Base-by-base conservation (phyloP, 2,113 vertebrate species). In the Muntiacus muntjak region DNA sequence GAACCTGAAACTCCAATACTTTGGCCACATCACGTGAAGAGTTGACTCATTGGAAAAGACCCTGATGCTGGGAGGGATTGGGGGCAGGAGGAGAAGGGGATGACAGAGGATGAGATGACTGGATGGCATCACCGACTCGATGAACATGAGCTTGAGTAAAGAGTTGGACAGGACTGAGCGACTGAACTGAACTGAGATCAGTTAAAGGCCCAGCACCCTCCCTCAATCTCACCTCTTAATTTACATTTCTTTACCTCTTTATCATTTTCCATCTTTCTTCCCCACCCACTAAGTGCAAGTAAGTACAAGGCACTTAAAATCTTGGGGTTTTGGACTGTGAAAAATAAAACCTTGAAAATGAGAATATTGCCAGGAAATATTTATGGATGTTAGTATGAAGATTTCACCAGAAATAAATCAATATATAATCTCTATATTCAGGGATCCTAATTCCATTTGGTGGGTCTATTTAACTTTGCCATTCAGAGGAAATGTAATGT, bases 401-500 rank as follows among this genome's bases (percentile, higher is more conserved):
- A 96, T 89, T 97, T 97, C 88, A 89, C 83, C 87, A 83, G 78
- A 97, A 96, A 97, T 92, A 96, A 92, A 97, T 97, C 92, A 95
- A 93, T 97, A 93, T 85, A 96, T 96, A 97, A 98, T 95, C 64
- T 92, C 86, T 89, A 10, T 87, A 94, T 97, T 97, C 87, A 94
- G 26, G 81, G 88, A 94, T 96, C 67, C 88, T 97, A 97, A 97
- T 95, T 98, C 82, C 88, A 95, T 95, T 97, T 89, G 91, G 85
- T 97, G 94, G 60, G 94, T 87, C 76, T 95, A 88, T 97, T 98
- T 97, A 97, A 91, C 85, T 95, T 95, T 97, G 81, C 67, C 90
- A 97, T 95, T 97, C 95, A 96, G 82, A 97, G 54, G 45, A 92
- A 97, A 87, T 15, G 40, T 94, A 84, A 98, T 98, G 88, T 98